Conservation (phyloP, 2,113 vertebrate genomes). For the Apeltes quadracus region DNA sequence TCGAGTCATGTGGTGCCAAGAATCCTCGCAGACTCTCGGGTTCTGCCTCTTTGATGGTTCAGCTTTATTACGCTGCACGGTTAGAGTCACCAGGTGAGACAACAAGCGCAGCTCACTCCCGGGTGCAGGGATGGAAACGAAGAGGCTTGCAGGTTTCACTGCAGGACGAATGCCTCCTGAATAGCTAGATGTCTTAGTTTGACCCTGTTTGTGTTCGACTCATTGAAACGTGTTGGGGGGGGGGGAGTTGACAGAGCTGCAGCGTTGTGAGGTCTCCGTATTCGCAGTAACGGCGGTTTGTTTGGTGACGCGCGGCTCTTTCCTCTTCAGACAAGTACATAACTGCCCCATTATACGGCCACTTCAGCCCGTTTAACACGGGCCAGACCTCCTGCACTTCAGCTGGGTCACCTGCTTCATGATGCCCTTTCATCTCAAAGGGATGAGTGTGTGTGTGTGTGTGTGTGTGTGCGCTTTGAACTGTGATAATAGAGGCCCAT, state of each 20-base stretch:
- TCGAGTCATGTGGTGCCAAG: slow-evolving; percentile 4
- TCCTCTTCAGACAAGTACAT: slow-evolving; percentile 49
- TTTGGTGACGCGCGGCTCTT: not conserved
- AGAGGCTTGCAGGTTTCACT: not conserved
- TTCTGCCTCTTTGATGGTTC: slow-evolving; percentile 10
- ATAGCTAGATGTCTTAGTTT: not conserved
- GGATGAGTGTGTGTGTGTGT: slow-evolving; percentile 30
- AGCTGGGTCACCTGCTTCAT: slow-evolving; percentile 54
- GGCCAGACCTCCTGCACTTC: slow-evolving; percentile 41
- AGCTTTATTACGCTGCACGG: not conserved
- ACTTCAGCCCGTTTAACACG: slow-evolving; percentile 60
- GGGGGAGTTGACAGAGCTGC: not conserved
- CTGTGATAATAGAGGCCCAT: slow-evolving; percentile 66
- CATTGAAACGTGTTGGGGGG: not conserved
- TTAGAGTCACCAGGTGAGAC: not conserved
- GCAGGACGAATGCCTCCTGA: not conserved
- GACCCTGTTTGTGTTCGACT: not conserved
- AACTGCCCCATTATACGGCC: slow-evolving; percentile 39
- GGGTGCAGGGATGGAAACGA: not conserved
- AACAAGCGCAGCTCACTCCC: not conserved
- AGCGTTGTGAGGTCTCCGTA: not conserved
- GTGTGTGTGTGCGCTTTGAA: slow-evolving; percentile 44
- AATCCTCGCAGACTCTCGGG: not conserved
- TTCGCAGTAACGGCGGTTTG: slow-evolving; percentile 7
- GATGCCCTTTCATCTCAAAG: slow-evolving; percentile 46